These are phyloP conservation scores for Callipepla squamata DNA, from an alignment of 2,113 vertebrate genomes.

Conservation along the genomic window DNA sequence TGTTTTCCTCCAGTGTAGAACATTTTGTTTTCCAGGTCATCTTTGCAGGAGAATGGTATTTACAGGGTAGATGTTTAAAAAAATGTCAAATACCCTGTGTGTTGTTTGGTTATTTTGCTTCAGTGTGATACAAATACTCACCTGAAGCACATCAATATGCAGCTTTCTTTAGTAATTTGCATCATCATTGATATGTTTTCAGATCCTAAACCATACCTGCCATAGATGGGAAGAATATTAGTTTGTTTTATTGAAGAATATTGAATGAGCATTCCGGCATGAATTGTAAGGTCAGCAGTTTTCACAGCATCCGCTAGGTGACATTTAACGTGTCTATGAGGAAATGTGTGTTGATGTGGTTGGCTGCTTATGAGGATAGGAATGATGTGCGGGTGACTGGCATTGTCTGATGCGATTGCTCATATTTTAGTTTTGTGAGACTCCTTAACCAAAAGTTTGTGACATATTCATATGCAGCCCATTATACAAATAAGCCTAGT, in stretches of 20 bases:
- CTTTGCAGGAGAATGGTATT: not conserved
- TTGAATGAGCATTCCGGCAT: not conserved
- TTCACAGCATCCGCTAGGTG: not conserved
- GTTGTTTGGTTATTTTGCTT: not conserved
- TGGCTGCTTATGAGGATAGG: not conserved
- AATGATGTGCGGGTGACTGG: not conserved
- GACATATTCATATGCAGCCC: not conserved
- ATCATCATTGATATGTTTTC: not conserved
- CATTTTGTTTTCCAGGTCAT: not conserved
- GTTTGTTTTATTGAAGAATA: slow-evolving; percentile 18
- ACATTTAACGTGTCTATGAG: not conserved
- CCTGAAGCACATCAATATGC: not conserved
- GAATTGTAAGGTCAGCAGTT: not conserved
- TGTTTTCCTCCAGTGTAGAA: not conserved
- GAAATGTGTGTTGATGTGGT: not conserved
- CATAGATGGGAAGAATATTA: not conserved
- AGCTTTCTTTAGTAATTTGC: not conserved
- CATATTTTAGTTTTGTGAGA: not conserved
- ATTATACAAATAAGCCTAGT: not conserved
- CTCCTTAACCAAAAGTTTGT: not conserved
- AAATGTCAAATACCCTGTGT: accelerated
- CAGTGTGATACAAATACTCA: not conserved
- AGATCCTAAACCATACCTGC: not conserved
- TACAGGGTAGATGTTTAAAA: not conserved
- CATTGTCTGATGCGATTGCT: not conserved